phyloP scores from a whole-genome alignment of 2,888 invertebrate genomes.

The Nemapogon koenigi region DNA sequence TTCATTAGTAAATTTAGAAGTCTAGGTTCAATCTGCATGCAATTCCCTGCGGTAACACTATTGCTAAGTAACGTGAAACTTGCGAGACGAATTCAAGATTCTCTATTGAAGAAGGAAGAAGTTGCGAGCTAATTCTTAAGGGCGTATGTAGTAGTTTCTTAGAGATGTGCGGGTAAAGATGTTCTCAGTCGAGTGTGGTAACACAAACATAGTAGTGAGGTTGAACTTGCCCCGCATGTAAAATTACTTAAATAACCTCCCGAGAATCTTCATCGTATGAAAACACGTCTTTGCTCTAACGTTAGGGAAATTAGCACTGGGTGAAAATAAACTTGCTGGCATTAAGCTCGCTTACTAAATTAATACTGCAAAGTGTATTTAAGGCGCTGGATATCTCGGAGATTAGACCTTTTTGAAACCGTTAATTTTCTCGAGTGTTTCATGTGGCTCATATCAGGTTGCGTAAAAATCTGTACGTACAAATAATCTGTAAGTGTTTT shows the following conservation, averaged over 20 bases:
- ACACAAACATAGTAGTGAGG: slow-evolving; percentile 43
- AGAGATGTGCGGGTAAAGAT: not conserved
- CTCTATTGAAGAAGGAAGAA: slow-evolving; percentile 21
- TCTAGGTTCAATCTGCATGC: too few relatives aligned
- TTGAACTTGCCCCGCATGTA: slow-evolving; percentile 51
- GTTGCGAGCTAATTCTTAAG: slow-evolving; percentile 38
- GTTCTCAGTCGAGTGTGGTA: slow-evolving; percentile 25
- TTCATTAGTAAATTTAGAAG: too few relatives aligned
- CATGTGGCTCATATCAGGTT: too few relatives aligned
- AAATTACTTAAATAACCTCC: slow-evolving; percentile 54
- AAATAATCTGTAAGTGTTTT: too few relatives aligned
- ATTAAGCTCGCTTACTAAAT: slow-evolving; percentile 43
- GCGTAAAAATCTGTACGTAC: too few relatives aligned
- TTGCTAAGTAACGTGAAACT: too few relatives aligned
- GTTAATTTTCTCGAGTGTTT: too few relatives aligned
- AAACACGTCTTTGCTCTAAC: slow-evolving; percentile 58
- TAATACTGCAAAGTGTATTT: slow-evolving; percentile 43
- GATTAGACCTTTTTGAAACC: too few relatives aligned
- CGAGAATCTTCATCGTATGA: slow-evolving; percentile 37
- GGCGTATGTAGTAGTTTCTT: slow-evolving; percentile 16
- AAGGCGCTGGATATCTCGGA: too few relatives aligned
- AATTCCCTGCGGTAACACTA: too few relatives aligned
- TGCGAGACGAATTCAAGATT: not conserved
- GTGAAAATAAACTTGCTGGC: slow-evolving; percentile 12
- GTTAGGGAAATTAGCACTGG: slow-evolving; percentile 15